Percentiles rank a stretch among this genome's conserved stretches.
Conservation (phyloP, 2,888 invertebrate genomes). For the Euzophera pinguis region DNA sequence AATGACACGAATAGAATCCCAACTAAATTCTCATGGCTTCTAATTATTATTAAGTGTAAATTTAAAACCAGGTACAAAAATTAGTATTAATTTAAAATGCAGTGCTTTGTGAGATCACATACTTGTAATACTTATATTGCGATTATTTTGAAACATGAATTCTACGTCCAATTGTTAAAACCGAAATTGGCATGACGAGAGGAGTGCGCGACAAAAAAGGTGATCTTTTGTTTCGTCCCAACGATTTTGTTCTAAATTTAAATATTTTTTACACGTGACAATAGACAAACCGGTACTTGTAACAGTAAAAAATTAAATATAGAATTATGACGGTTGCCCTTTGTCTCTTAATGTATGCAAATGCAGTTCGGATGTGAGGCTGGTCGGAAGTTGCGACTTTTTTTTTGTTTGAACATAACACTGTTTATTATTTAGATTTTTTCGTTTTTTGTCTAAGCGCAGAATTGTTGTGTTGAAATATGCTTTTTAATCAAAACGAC, state of each 20-base stretch:
- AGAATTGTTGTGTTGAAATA: background rate
- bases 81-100: background rate
- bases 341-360: conserved; percentile 72
- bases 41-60: conserved; percentile 1
- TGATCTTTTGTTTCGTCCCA: conserved; percentile 67
- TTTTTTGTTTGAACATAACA: conserved; percentile 30
- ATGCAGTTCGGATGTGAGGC: conserved; percentile 58
- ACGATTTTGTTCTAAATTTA: conserved; percentile 74
- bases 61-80: background rate
- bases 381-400: conserved; percentile 36
- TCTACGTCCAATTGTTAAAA: background rate
- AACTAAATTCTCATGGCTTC: too few relatives aligned
- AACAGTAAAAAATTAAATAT: conserved; percentile 77
- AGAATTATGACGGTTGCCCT: conserved; percentile 73
- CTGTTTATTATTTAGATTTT: conserved; percentile 29
- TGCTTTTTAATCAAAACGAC: background rate
- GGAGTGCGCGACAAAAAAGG: conserved; percentile 51
- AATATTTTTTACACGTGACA: conserved; percentile 75
- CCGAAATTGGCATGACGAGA: background rate
- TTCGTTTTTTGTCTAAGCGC: conserved; percentile 16
- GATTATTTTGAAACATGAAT: background rate
- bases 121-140: conserved; percentile 19
- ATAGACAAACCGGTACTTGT: conserved; percentile 78
- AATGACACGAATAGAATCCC: background rate
- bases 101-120: conserved; percentile 13